phyloP scores from a whole-genome alignment of 2,888 invertebrate species.

The Cynaeus angustus region DNA sequence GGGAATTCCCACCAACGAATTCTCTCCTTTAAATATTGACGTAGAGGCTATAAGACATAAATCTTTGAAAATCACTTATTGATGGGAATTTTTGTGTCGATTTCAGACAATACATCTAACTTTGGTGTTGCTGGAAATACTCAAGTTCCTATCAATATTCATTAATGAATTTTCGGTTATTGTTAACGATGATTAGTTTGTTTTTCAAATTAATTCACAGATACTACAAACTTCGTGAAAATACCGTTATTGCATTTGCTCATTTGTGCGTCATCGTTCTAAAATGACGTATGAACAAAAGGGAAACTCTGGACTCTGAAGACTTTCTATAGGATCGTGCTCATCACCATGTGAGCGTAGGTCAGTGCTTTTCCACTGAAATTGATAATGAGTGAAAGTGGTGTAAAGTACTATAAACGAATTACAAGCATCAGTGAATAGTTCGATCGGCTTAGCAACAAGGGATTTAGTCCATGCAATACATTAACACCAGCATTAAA shows the following conservation, averaged over 20 bases:
- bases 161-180: no score
- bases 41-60: conserved; percentile 22
- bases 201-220: no score
- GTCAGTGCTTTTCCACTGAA: conserved; percentile 35
- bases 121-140: no score
- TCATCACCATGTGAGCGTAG: conserved; percentile 24
- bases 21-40: conserved; percentile 31
- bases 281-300: not conserved
- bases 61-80: conserved; percentile 16
- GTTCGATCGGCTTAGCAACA: conserved; percentile 36
- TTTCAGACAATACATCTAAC: no score
- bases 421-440: conserved; percentile 20
- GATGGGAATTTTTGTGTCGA: not conserved
- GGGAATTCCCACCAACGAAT: conserved; percentile 22
- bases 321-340: conserved; percentile 26
- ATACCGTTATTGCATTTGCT: no score
- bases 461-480: conserved; percentile 24
- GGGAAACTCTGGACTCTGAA: not conserved
- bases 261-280: not conserved
- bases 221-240: no score
- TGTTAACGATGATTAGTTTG: no score
- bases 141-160: no score
- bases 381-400: conserved; percentile 38
- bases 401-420: conserved; percentile 30
- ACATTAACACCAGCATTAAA: conserved; percentile 24